Evolutionary conservation across 2,113 vertebrate species (phyloP).

Genomic region (Eira barbara): DNA sequence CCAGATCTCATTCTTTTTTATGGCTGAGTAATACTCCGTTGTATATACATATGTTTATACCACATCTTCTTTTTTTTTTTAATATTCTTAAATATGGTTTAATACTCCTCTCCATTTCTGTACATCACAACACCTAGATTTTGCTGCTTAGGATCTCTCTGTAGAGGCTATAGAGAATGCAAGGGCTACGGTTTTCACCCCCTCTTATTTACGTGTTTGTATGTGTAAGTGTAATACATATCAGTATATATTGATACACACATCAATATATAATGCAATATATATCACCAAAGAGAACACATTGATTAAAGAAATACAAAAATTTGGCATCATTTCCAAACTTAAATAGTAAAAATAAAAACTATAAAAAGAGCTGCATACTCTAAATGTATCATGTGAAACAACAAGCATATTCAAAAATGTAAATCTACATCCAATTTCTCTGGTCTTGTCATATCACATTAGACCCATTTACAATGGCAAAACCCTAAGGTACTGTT

Average conservation of each 20-base stretch:
- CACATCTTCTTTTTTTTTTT: background rate
- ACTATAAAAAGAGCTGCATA: conserved; percentile 90
- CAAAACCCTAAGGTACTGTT: conserved; percentile 83
- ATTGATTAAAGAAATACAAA: conserved; percentile 92
- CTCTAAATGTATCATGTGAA: conserved; percentile 88
- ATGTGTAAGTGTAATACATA: conserved; percentile 89
- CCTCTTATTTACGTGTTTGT: conserved; percentile 84
- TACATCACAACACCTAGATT: conserved; percentile 93
- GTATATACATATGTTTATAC: background rate
- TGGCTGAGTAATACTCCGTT: background rate
- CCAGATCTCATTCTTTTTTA: background rate
- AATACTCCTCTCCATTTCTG: conserved; percentile 94
- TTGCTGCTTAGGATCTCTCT: conserved; percentile 89
- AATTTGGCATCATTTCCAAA: conserved; percentile 93
- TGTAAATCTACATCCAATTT: conserved; percentile 90
- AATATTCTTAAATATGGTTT: conserved; percentile 93
- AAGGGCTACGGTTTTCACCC: conserved; percentile 85
- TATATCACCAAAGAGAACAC: conserved; percentile 90
- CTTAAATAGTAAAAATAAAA: conserved; percentile 93
- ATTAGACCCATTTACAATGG: conserved; percentile 90
- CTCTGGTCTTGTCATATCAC: conserved; percentile 86
- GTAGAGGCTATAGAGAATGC: conserved; percentile 89
- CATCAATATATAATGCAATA: conserved; percentile 92
- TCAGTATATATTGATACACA: conserved; percentile 91
- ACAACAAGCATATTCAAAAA: conserved; percentile 88